Conservation (phyloP, 2,113 vertebrate genomes). For the Hirundichthys speculiger region DNA sequence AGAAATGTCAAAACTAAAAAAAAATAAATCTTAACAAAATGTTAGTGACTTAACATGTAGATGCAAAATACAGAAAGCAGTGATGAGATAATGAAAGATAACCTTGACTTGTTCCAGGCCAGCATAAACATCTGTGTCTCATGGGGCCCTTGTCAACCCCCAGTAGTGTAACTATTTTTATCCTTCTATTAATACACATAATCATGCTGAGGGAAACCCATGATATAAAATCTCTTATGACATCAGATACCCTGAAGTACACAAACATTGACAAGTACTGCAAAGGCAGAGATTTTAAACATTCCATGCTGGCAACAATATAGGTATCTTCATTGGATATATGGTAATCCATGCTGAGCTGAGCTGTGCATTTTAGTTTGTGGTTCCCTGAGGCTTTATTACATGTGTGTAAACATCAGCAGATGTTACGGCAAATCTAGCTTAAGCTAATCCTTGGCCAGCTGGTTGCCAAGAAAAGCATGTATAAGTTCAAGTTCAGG, state of each 20-base stretch:
- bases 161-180: constrained; percentile 34
- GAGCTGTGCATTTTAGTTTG: constrained; percentile 36
- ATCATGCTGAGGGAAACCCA: constrained; percentile 15
- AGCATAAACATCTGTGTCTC: constrained; percentile 35
- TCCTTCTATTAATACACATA: constrained; percentile 50
- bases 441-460: constrained; percentile 44
- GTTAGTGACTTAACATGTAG: too few relatives aligned
- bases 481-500: not conserved
- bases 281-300: not conserved
- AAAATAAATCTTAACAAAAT: too few relatives aligned
- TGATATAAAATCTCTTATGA: constrained; percentile 20
- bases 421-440: constrained; percentile 59
- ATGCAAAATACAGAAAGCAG: too few relatives aligned
- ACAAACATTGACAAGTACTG: constrained; percentile 9
- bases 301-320: not conserved
- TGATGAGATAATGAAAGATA: not conserved
- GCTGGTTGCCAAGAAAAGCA: constrained; percentile 4
- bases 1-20: too few relatives aligned
- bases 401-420: constrained; percentile 62
- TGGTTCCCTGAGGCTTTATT: constrained; percentile 36
- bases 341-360: constrained; percentile 6
- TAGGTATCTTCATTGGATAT: constrained; percentile 8
- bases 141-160: constrained; percentile 16
- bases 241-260: constrained; percentile 39
- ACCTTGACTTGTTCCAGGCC: constrained; percentile 31